These are phyloP conservation scores for Dryococelus australis DNA, from an alignment of 2,888 invertebrate species.

Conservation along the genomic window DNA sequence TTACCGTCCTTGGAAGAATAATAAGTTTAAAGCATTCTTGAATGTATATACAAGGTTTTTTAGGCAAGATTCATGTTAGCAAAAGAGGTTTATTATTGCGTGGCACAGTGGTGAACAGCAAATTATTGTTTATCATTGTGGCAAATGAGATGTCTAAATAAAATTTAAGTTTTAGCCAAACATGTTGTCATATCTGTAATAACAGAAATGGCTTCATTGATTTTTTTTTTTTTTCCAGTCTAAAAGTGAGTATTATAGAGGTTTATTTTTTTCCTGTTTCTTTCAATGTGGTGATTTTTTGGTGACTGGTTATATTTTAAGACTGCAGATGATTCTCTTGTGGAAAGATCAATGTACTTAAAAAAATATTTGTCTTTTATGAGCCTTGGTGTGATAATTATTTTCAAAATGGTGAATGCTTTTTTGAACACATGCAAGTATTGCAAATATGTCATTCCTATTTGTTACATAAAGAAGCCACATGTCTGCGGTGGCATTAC, in stretches of 20 bases:
- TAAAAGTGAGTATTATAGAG: background rate
- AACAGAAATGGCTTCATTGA: background rate
- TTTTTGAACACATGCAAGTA: constrained; percentile 7
- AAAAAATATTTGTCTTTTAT: background rate
- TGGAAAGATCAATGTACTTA: background rate
- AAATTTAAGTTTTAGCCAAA: background rate
- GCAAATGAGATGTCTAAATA: background rate
- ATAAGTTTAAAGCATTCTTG: background rate
- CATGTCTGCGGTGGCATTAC: background rate
- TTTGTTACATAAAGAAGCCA: background rate
- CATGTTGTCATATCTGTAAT: background rate
- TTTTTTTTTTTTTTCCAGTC: background rate
- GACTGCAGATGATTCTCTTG: background rate
- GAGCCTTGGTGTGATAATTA: background rate
- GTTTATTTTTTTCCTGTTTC: background rate
- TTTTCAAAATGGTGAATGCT: background rate
- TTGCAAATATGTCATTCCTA: background rate
- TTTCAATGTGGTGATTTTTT: constrained; percentile 10
- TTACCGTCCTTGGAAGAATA: background rate
- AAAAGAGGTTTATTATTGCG: too few relatives aligned
- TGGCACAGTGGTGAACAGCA: too few relatives aligned
- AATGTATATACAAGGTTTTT: background rate
- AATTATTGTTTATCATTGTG: background rate
- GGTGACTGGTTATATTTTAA: constrained; percentile 9
- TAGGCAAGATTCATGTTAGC: background rate